A percentile compares a stretch with the other conserved stretches of the same genome.
These are phyloP conservation scores for Scylla paramamosain DNA, from an alignment of 1,140 invertebrate species.

Conservation along the genomic window DNA sequence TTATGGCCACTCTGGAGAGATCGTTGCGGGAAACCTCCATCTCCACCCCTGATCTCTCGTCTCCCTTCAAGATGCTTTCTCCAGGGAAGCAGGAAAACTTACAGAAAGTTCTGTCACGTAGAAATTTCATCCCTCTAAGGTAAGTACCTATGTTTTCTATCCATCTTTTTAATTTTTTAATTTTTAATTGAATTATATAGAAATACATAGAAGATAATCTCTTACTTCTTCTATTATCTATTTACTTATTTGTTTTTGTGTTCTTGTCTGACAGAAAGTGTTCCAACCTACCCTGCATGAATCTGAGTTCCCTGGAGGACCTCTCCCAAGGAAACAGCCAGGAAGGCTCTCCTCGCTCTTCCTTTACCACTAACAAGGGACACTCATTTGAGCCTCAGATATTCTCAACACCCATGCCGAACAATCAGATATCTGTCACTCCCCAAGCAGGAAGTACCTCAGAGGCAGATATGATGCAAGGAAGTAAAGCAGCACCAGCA, in stretches of 20 bases:
- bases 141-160: slow-evolving; percentile 8
- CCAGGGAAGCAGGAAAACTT: slow-evolving; percentile 60
- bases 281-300: slow-evolving; percentile 21
- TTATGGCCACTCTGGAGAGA: slow-evolving; percentile 52
- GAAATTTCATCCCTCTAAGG: slow-evolving; percentile 58
- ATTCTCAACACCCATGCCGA: slow-evolving; percentile 59
- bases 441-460: background rate
- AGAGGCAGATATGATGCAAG: background rate
- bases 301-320: slow-evolving; percentile 39
- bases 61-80: slow-evolving; percentile 65
- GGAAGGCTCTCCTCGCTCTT: slow-evolving; percentile 23
- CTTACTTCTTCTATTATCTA: background rate
- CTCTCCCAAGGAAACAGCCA: slow-evolving; percentile 13
- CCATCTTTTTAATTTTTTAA: too few relatives aligned
- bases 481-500: background rate
- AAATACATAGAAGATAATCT: too few relatives aligned
- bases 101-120: slow-evolving; percentile 55
- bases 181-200: too few relatives aligned
- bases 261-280: slow-evolving; percentile 44
- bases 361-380: background rate
- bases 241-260: background rate
- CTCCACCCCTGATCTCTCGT: background rate
- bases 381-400: slow-evolving; percentile 60
- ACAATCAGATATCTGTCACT: background rate
- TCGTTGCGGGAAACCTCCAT: slow-evolving; percentile 49